phyloP scores from a whole-genome alignment of 2,888 invertebrate genomes.

The Tholera decimalis region DNA sequence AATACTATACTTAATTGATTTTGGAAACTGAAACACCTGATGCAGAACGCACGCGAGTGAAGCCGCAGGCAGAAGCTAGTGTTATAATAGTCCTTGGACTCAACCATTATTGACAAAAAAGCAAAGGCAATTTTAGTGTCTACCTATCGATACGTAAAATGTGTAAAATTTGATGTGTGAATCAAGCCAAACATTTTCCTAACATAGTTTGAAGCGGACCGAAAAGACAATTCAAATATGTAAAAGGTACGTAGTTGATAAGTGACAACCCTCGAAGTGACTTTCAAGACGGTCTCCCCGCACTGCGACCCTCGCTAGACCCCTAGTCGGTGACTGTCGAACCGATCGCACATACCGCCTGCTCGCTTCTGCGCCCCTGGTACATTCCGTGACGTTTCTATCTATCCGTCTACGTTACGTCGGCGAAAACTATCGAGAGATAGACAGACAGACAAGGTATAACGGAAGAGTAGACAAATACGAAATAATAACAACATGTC shows the following conservation, averaged over 20 bases:
- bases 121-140: neutral
- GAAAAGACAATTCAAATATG: slow-evolving; percentile 9
- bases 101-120: too few relatives aligned
- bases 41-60: too few relatives aligned
- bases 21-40: too few relatives aligned
- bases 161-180: too few relatives aligned
- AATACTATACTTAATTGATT: too few relatives aligned
- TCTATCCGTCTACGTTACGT: slow-evolving; percentile 62
- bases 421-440: slow-evolving; percentile 16
- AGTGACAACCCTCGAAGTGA: slow-evolving; percentile 57
- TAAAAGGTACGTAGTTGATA: slow-evolving; percentile 24
- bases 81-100: too few relatives aligned
- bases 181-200: neutral
- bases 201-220: neutral
- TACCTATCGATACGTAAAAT: too few relatives aligned
- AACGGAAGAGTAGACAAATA: neutral
- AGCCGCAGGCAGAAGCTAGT: too few relatives aligned
- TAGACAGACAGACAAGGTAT: slow-evolving; percentile 5
- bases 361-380: slow-evolving; percentile 76
- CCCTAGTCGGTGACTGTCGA: slow-evolving; percentile 65
- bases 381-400: slow-evolving; percentile 79
- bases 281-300: slow-evolving; percentile 71
- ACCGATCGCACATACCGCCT: slow-evolving; percentile 70
- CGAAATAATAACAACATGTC: neutral
- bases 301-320: slow-evolving; percentile 64